Evolutionary conservation across 2,888 invertebrate genomes (phyloP), one percentile per base, ranked within the genome.

Genomic region (Lepeophtheirus nordmannii): DNA sequence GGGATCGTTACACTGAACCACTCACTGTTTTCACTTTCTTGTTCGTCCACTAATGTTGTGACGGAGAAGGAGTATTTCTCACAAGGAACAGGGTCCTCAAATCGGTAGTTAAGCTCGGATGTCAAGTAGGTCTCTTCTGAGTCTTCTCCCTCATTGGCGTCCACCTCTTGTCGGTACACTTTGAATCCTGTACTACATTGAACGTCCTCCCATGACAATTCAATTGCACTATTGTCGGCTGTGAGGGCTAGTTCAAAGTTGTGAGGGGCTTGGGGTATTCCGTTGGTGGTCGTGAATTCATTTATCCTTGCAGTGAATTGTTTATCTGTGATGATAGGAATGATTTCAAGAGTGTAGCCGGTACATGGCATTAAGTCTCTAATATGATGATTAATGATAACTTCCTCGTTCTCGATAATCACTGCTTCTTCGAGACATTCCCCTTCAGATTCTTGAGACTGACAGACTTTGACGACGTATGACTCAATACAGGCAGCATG

Each of bases 141-240:
- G 57, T 30, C 23, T n/a, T 10, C n/a, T n/a, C 23, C 10, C 22
- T 30, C 57, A 14, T 57, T 30, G 10, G 10, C 23, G 60, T 60
- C 60, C 17, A 17, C 17, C 22, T 17, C 17, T 17, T 37, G 20
- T 10, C 38, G 60, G 38, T 60, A 60, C 22, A 60, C 38, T 30
- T 60, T 60, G 60, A 37, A 64, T 14, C 64, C 64, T n/a, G 41
- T 64, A 30, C 23, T 37, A 22, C 64, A 64, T 37, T 64, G 41
- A 22, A 64, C 57, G 22, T 46, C 23, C 53, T 56, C 57, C 64
- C 64, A 64, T 10, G 17, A n/a, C 22, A 64, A 30, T 37, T 61
- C 61, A 23, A 61, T 37, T 38, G 30, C 37, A 38, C 37, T 61
- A 20, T 17, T 12, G 30, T 61, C 61, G 2, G 30, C 61, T 5